A percentile compares a stretch with the other conserved stretches of the same genome.
phyloP scores from a whole-genome alignment of 2,113 vertebrate species.

The Raja brachyura region DNA sequence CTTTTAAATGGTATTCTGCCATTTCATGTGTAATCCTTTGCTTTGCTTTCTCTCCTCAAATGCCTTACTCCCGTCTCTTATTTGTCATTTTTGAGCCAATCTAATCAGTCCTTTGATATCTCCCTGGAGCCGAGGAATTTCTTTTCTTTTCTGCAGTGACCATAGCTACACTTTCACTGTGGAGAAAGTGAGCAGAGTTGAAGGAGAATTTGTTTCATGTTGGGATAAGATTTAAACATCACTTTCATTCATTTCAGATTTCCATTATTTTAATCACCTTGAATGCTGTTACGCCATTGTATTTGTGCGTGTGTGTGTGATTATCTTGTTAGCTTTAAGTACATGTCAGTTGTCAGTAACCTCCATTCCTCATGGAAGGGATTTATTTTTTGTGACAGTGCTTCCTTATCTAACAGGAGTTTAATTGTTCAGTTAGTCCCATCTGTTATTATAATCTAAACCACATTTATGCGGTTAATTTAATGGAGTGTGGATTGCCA shows the following conservation, averaged over 20 bases:
- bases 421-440: not conserved
- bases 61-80: no score
- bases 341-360: not conserved
- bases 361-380: not conserved
- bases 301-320: not conserved
- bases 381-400: not conserved
- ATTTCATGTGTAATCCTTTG: no score
- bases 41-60: no score
- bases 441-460: not conserved
- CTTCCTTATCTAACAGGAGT: not conserved
- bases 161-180: no score
- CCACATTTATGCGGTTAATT: not conserved
- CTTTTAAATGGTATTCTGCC: no score
- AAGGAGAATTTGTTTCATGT: no score
- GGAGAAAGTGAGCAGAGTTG: no score
- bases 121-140: no score
- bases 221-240: no score
- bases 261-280: not conserved
- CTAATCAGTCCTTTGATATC: no score
- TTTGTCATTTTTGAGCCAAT: no score
- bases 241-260: not conserved
- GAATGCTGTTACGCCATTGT: not conserved
- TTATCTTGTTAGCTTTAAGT: not conserved
- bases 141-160: no score
- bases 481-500: not conserved